Conservation (phyloP, 2,797 vertebrate species). For the Mormyrops attenuatus region DNA sequence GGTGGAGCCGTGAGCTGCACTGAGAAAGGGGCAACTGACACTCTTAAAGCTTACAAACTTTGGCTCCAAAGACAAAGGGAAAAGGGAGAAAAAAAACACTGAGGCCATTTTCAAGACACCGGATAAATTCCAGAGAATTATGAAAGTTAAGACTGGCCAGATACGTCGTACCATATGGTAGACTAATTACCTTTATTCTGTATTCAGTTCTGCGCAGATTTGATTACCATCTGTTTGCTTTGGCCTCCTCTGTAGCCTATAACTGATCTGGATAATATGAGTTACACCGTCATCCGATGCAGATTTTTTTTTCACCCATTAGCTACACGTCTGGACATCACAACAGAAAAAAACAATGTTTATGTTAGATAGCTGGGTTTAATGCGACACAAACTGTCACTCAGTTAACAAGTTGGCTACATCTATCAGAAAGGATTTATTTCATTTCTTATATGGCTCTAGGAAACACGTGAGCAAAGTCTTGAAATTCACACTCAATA, state of each 20-base stretch:
- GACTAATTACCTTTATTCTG: constrained; percentile 21
- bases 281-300: background rate
- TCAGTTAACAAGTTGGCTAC: background rate
- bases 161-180: background rate
- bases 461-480: background rate
- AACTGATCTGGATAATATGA: constrained; percentile 47
- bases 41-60: background rate
- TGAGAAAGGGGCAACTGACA: background rate
- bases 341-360: background rate
- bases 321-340: background rate
- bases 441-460: background rate
- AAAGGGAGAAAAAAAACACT: background rate
- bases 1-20: background rate
- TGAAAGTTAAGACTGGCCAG: constrained; percentile 10
- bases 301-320: background rate
- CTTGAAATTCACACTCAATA: background rate
- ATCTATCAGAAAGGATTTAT: background rate
- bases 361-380: background rate
- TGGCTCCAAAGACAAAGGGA: background rate
- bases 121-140: constrained; percentile 10
- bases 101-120: background rate
- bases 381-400: background rate
- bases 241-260: constrained; percentile 32
- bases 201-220: constrained; percentile 38
- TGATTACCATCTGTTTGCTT: constrained; percentile 54